phyloP scores from a whole-genome alignment of 2,113 vertebrate genomes.

The Chionis minor region DNA sequence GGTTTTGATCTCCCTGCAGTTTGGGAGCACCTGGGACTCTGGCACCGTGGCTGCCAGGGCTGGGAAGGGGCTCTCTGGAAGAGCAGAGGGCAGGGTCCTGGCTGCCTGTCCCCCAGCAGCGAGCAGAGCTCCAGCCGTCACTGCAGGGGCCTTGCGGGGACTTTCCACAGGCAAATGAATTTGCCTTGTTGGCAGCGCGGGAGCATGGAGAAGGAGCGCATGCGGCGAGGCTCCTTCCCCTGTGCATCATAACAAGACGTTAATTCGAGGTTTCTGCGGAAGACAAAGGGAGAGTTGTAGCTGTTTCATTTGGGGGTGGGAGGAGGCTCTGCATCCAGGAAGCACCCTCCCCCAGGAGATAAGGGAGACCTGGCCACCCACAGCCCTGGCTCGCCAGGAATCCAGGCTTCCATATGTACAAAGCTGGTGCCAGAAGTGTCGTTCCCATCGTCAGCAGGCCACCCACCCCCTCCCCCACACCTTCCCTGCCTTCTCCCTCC shows the following conservation, averaged over 20 bases:
- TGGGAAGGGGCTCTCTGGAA: not conserved
- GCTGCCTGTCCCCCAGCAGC: not conserved
- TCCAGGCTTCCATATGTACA: constrained; percentile 6
- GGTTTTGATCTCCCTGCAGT: not conserved
- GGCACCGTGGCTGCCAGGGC: not conserved
- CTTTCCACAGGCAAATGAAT: not conserved
- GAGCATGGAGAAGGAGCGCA: not conserved
- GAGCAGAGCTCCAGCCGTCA: not conserved
- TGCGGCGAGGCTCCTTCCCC: not conserved
- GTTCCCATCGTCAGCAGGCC: not conserved
- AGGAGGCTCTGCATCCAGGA: constrained; percentile 4
- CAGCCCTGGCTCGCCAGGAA: not conserved
- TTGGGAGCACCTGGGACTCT: not conserved
- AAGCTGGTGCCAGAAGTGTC: not conserved
- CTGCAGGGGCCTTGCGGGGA: not conserved
- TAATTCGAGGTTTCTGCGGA: not conserved
- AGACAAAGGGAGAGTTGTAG: not conserved
- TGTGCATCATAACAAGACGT: not conserved
- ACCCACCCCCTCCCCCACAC: not conserved
- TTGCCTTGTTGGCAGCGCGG: not conserved
- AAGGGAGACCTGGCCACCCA: constrained; percentile 38
- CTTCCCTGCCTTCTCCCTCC: not conserved
- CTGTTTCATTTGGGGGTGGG: not conserved
- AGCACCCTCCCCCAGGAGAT: not conserved
- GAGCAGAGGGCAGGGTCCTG: not conserved